A percentile compares a stretch with the other conserved stretches of the same genome.
phyloP scores from a whole-genome alignment of 1,140 invertebrate genomes.

The Meloidogyne floridensis region DNA sequence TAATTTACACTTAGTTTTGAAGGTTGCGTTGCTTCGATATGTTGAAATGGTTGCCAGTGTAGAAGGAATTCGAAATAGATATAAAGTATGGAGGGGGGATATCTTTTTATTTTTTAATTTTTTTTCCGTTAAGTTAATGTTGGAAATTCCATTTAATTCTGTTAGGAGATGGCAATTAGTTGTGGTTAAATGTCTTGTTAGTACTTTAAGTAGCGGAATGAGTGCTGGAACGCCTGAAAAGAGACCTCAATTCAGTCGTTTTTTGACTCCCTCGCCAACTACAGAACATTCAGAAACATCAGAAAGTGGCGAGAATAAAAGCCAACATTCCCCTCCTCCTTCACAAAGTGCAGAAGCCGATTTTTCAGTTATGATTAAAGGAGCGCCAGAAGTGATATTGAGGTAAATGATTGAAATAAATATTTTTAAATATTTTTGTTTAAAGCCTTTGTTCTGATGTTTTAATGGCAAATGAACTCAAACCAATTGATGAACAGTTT shows the following conservation, averaged over 20 bases:
- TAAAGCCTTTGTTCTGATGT: slow-evolving; percentile 44
- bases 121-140: slow-evolving; percentile 45
- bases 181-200: slow-evolving; percentile 51
- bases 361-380: slow-evolving; percentile 63
- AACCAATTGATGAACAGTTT: slow-evolving; percentile 58
- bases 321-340: not conserved
- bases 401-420: not conserved
- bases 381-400: slow-evolving; percentile 50
- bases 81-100: slow-evolving; percentile 36
- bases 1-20: slow-evolving; percentile 39
- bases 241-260: slow-evolving; percentile 12
- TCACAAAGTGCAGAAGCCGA: slow-evolving; percentile 22
- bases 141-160: slow-evolving; percentile 64
- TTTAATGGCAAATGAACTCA: slow-evolving; percentile 46
- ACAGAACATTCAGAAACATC: slow-evolving; percentile 13
- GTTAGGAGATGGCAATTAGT: slow-evolving; percentile 62
- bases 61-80: slow-evolving; percentile 50
- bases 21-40: slow-evolving; percentile 62
- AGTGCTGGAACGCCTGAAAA: slow-evolving; percentile 14
- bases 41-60: slow-evolving; percentile 58
- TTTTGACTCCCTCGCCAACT: slow-evolving; percentile 20
- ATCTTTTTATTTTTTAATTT: slow-evolving; percentile 12
- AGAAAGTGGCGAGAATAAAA: slow-evolving; percentile 18
- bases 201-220: slow-evolving; percentile 21
- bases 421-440: not conserved